Evolutionary conservation across 2,797 vertebrate genomes (phyloP), one percentile per base, ranked within the genome.

Genomic region (Labeo calbasu): DNA sequence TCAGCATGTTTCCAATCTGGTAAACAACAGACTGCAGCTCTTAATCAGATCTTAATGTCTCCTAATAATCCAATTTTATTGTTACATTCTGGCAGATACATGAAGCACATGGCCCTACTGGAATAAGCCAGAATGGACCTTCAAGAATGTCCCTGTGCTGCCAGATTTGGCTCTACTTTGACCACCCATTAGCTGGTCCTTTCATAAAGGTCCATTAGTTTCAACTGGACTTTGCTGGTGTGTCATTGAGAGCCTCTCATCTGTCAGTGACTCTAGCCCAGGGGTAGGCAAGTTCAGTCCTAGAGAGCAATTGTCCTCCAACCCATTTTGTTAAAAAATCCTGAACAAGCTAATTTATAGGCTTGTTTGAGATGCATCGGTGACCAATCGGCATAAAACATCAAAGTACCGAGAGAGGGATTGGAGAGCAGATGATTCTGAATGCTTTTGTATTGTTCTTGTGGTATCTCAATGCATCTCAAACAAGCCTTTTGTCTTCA

Each of bases 1-100:
- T 57, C 21, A 46, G n/a, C 14, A 57, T 23, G 53, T n/a, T 57
- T 80, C 5, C 50, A 25, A 14, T 71, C 23, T 11, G 5, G 15
- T 59, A 28, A 36, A 25, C 21, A 59, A 61, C n/a, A 50, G 53
- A 36, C 53, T 32, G 6, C 6, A 43, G 11, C 36, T n/a, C 69
- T 63, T 61, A 61, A 73, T 82, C 57, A 11, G 25, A 25, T 73
- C 2, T 51, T 73, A 65, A 73, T 63, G 8, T 32, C 25, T 73
- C 1, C 70, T 65, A 51, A 63, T 82, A 63, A 73, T 73, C 13
- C 43, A 17, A 23, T 61, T 82, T 63, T 32, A 82, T 73, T 82
- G 46, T 50, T 50, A 50, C 57, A 25, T 61, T 72, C 55, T 81
- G 79, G 19, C 28, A 51, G 57, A 82, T 40, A n/a, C 43, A 32